Evolutionary conservation across 2,113 vertebrate species (phyloP).

Genomic region (Clupea harengus): DNA sequence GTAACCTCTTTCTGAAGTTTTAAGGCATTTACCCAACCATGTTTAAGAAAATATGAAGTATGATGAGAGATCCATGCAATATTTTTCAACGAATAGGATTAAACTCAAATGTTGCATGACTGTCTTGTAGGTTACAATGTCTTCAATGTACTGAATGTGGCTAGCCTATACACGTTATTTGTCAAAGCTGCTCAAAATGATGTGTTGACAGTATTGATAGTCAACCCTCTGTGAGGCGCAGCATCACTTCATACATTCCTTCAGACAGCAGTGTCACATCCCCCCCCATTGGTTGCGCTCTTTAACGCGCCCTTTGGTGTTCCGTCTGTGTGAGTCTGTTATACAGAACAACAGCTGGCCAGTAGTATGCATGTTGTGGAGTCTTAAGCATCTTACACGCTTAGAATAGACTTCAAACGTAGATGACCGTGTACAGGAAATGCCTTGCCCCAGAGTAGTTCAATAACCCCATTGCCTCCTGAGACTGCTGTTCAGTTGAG

Average conservation of each 20-base stretch:
- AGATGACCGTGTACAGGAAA: conserved; percentile 39
- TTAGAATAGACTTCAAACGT: conserved; percentile 10
- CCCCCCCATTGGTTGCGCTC: not conserved
- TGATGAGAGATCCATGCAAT: not conserved
- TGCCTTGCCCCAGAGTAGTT: conserved; percentile 17
- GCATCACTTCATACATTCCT: not conserved
- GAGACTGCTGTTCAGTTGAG: conserved; percentile 10
- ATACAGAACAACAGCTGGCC: not conserved
- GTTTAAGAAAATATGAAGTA: not conserved
- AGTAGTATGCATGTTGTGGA: not conserved
- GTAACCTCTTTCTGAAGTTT: not conserved
- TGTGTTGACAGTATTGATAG: not conserved
- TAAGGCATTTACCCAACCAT: not conserved
- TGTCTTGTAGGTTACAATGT: too few relatives aligned
- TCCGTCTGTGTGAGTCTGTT: not conserved
- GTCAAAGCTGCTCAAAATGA: not conserved
- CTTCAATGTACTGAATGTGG: too few relatives aligned
- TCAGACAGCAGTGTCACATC: not conserved
- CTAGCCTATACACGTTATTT: too few relatives aligned
- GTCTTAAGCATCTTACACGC: not conserved
- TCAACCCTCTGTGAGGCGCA: not conserved
- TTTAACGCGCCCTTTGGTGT: not conserved
- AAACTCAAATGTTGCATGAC: too few relatives aligned
- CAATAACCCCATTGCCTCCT: conserved; percentile 17
- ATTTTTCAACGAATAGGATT: not conserved